Evolutionary conservation across 2,888 invertebrate genomes (phyloP).

Genomic region (Augochlorella aurata): DNA sequence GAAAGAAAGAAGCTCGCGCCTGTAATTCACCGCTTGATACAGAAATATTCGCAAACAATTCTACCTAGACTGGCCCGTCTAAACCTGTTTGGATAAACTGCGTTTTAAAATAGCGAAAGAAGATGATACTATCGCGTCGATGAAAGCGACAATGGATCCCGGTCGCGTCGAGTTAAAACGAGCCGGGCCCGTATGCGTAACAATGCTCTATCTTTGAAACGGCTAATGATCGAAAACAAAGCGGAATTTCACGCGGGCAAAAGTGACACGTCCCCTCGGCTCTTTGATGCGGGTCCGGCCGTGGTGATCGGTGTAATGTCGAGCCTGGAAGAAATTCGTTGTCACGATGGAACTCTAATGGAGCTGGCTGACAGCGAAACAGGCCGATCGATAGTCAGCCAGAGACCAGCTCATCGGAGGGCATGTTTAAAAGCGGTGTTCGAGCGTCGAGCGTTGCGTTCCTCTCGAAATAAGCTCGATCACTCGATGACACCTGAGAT

Average conservation of each 20-base stretch:
- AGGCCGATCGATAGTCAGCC: conserved; percentile 7
- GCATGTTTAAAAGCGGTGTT: background rate
- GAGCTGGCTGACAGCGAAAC: background rate
- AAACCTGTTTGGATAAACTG: background rate
- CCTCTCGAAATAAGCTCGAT: background rate
- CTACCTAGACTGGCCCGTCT: no score
- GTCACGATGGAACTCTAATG: background rate
- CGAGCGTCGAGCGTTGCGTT: background rate
- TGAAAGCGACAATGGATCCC: background rate
- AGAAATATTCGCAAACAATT: no score
- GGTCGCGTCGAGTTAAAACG: no score
- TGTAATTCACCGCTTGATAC: no score
- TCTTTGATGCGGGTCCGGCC: background rate
- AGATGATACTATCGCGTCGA: no score
- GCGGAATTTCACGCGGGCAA: background rate
- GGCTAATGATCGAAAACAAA: background rate
- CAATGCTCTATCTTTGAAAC: background rate
- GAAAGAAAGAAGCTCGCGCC: no score
- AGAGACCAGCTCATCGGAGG: background rate
- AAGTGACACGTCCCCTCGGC: background rate
- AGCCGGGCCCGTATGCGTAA: background rate
- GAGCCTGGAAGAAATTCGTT: background rate
- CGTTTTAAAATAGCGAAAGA: background rate
- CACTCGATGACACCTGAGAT: background rate
- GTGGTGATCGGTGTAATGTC: background rate